Percentiles rank a stretch among this genome's conserved stretches.
These are phyloP conservation scores for Drosophila pseudoobscura DNA, from an alignment of 1,140 invertebrate genomes.

Conservation along the genomic window DNA sequence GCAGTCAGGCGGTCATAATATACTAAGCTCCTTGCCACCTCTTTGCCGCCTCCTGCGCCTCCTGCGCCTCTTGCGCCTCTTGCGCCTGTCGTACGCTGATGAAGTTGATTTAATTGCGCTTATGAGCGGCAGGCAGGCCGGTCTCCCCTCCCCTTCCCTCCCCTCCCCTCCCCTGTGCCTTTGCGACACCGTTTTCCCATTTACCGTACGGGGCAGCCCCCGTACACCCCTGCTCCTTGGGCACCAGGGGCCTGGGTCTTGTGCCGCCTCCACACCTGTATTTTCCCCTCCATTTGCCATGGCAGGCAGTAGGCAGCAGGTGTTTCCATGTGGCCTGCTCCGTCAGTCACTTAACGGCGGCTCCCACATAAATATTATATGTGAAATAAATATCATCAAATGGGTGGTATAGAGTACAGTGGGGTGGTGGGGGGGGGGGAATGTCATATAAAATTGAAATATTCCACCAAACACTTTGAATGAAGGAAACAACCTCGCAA, in stretches of 20 bases:
- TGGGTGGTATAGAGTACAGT: neutral
- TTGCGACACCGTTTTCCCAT: constrained; percentile 53
- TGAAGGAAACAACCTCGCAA: neutral
- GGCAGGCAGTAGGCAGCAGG: constrained; percentile 40
- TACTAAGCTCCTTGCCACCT: constrained; percentile 40
- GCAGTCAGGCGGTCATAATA: constrained; percentile 57
- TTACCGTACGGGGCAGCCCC: neutral
- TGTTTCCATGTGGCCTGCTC: constrained; percentile 38
- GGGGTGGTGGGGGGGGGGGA: constrained; percentile 1
- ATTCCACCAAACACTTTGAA: constrained; percentile 16
- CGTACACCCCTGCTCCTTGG: too few relatives aligned
- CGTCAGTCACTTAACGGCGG: constrained; percentile 41
- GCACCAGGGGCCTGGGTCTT: too few relatives aligned
- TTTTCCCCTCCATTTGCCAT: neutral
- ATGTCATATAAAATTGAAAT: constrained; percentile 23
- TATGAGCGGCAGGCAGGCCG: constrained; percentile 41
- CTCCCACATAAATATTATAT: constrained; percentile 56
- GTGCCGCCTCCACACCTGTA: too few relatives aligned
- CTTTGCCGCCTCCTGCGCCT: constrained; percentile 3
- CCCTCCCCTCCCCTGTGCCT: constrained; percentile 7
- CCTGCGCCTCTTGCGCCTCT: constrained; percentile 12
- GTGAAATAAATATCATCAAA: constrained; percentile 54
- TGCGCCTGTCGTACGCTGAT: constrained; percentile 45
- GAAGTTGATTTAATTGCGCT: constrained; percentile 67
- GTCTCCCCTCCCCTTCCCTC: too few relatives aligned